Conservation (phyloP, 2,888 invertebrate species). For the Drosophila cognata region DNA sequence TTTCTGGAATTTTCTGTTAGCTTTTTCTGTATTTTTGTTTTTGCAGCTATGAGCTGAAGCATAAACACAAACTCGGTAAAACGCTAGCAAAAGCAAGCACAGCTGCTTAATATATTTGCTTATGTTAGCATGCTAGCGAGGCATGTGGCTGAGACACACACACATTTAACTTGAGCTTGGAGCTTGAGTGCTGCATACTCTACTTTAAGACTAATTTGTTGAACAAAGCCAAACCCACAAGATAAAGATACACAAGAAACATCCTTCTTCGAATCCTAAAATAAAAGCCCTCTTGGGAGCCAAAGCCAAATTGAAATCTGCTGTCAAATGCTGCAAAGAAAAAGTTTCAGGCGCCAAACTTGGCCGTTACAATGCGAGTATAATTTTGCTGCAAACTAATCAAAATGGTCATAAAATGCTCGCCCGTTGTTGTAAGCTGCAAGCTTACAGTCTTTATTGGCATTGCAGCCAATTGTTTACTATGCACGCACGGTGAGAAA, state of each 20-base stretch:
- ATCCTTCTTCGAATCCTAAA: background rate
- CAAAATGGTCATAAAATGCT: constrained; percentile 47
- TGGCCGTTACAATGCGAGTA: constrained; percentile 31
- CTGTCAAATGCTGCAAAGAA: constrained; percentile 11
- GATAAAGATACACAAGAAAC: constrained; percentile 4
- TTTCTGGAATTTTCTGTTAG: background rate
- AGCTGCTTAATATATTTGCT: constrained; percentile 11
- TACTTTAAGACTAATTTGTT: constrained; percentile 48
- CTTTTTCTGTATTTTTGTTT: background rate
- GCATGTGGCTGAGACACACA: constrained; percentile 6
- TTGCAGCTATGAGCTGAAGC: constrained; percentile 10
- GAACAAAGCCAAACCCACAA: constrained; percentile 22
- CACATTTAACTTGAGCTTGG: constrained; percentile 20
- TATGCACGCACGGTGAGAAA: constrained; percentile 10
- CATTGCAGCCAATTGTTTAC: constrained; percentile 34
- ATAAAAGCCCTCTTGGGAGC: constrained; percentile 24
- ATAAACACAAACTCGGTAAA: background rate
- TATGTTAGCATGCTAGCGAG: constrained; percentile 7
- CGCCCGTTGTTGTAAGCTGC: constrained; percentile 39
- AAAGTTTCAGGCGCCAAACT: constrained; percentile 14
- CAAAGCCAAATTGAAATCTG: constrained; percentile 19
- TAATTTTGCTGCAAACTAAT: constrained; percentile 47
- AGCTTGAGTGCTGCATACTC: constrained; percentile 16
- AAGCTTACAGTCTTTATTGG: constrained; percentile 52
- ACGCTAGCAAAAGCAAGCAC: background rate